Percentiles rank a stretch among this genome's conserved stretches.
Evolutionary conservation across 2,113 vertebrate species (phyloP).

Genomic region (Hepsetus odoe): DNA sequence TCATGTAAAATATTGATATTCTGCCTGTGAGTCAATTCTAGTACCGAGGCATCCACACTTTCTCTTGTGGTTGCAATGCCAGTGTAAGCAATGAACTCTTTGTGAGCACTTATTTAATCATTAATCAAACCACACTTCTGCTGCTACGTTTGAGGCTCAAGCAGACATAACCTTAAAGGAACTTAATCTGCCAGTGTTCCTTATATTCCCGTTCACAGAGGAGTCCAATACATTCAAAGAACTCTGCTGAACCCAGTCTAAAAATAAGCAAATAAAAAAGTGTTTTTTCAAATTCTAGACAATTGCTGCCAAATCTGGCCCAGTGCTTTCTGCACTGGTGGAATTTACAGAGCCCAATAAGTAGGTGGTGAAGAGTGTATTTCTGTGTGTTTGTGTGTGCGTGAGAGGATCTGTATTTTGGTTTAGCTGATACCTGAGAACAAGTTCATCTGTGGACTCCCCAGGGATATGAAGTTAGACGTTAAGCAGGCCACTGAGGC

Average conservation of each 20-base stretch:
- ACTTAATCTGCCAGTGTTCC: slow-evolving; percentile 14
- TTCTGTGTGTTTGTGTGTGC: background rate
- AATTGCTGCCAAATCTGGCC: background rate
- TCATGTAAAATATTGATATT: background rate
- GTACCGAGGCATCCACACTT: background rate
- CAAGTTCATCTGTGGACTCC: background rate
- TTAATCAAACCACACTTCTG: background rate
- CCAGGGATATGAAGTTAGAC: background rate
- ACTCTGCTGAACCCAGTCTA: slow-evolving; percentile 3
- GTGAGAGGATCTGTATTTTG: background rate
- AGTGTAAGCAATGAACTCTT: background rate
- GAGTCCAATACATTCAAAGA: background rate
- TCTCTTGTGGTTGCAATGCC: background rate
- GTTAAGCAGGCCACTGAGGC: background rate
- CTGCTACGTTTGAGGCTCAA: background rate
- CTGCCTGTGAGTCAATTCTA: background rate
- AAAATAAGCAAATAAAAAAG: slow-evolving; percentile 16
- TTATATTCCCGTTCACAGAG: slow-evolving; percentile 8
- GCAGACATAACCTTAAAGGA: slow-evolving; percentile 1
- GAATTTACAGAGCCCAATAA: slow-evolving; percentile 4
- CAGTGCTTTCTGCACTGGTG: background rate
- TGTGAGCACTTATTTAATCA: background rate
- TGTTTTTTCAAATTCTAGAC: background rate
- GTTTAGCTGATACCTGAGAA: background rate
- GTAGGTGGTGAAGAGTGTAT: background rate